phyloP scores from a whole-genome alignment of 2,113 vertebrate genomes.

The Macquaria australasica region DNA sequence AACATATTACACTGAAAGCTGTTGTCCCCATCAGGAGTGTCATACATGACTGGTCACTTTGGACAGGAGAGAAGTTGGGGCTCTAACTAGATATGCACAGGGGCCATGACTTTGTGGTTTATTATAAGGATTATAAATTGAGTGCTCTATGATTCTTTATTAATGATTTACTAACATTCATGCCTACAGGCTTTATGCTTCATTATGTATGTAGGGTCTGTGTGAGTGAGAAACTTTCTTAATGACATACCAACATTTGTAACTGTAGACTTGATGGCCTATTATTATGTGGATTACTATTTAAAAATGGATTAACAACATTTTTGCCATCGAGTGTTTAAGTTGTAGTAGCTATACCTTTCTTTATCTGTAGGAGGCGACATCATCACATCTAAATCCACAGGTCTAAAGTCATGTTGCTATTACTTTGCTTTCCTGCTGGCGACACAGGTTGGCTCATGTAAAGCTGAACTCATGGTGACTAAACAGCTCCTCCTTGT shows the following conservation, averaged over 20 bases:
- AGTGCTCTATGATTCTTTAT: neutral
- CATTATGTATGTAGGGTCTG: neutral
- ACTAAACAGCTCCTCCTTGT: slow-evolving; percentile 13
- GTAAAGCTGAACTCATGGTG: neutral
- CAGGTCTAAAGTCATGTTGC: neutral
- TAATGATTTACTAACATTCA: slow-evolving; percentile 8
- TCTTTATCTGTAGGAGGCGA: neutral
- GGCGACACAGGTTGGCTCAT: neutral
- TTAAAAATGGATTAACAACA: neutral
- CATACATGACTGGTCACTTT: neutral
- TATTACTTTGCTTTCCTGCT: neutral
- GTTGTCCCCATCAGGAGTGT: neutral
- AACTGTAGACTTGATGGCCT: neutral
- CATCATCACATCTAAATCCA: neutral
- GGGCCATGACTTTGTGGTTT: neutral
- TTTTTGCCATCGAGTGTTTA: neutral
- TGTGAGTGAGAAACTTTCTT: neutral
- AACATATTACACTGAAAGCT: neutral
- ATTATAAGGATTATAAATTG: neutral
- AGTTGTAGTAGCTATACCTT: neutral
- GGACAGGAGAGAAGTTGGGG: neutral
- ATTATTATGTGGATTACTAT: neutral
- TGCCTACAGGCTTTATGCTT: neutral
- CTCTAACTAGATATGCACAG: neutral
- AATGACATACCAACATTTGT: neutral